Evolutionary conservation across 1,140 invertebrate species (phyloP).

Genomic region (Paraescarpia echinospica): DNA sequence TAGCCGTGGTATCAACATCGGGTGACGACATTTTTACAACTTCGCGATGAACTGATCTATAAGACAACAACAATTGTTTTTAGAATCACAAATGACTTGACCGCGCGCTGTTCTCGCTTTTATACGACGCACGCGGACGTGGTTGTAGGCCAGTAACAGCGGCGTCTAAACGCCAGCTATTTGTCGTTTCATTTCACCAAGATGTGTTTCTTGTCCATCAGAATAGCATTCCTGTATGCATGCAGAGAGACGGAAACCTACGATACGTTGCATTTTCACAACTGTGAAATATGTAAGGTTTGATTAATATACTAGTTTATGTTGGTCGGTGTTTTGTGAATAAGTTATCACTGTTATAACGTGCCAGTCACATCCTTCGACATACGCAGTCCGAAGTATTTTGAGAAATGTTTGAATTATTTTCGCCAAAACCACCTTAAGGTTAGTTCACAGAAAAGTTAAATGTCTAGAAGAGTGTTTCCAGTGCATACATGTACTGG

Average conservation of each 20-base stretch:
- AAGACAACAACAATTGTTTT: background rate
- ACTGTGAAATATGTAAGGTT: background rate
- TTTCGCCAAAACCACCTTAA: background rate
- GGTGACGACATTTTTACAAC: conserved; percentile 27
- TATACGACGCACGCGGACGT: conserved; percentile 10
- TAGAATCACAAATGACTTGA: background rate
- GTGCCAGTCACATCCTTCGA: background rate
- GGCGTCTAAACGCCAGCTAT: background rate
- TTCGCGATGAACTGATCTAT: conserved; percentile 15
- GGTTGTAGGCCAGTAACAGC: background rate
- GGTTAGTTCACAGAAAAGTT: background rate
- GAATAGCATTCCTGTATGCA: background rate
- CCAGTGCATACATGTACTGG: background rate
- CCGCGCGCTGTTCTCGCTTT: background rate
- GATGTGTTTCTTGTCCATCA: background rate
- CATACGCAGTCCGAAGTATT: background rate
- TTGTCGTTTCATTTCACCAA: background rate
- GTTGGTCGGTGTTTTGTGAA: background rate
- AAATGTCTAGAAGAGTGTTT: background rate
- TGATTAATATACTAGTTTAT: background rate
- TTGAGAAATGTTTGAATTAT: background rate
- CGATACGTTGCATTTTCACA: background rate
- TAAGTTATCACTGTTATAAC: background rate
- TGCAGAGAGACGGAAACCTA: background rate
- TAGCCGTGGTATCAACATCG: conserved; percentile 16